Conservation (phyloP, 2,888 invertebrate species). For the Zaprionus lineosus region DNA sequence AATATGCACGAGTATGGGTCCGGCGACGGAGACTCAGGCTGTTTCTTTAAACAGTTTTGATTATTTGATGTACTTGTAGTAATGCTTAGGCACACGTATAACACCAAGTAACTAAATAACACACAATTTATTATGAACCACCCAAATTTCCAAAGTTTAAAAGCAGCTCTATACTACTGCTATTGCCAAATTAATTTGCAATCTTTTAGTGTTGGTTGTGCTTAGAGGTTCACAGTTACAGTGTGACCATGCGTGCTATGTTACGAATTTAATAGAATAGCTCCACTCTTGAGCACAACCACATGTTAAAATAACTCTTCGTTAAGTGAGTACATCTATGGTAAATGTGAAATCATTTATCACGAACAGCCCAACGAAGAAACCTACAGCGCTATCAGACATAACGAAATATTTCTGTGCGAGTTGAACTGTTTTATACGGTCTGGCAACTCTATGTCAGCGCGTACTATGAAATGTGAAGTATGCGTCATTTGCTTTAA, state of each 20-base stretch:
- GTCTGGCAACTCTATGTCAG: conserved; percentile 1
- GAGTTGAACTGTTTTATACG: too few relatives aligned
- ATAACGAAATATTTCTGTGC: too few relatives aligned
- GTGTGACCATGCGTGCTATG: conserved; percentile 1
- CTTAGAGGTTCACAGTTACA: conserved; percentile 37
- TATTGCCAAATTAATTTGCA: conserved; percentile 51
- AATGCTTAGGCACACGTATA: conserved; percentile 13
- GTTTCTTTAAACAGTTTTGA: conserved; percentile 34
- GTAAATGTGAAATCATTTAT: too few relatives aligned
- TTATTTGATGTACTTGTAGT: conserved; percentile 20
- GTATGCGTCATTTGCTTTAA: too few relatives aligned
- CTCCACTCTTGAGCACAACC: background rate
- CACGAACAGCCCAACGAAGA: too few relatives aligned
- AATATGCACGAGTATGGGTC: conserved; percentile 51
- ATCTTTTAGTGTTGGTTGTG: conserved; percentile 43
- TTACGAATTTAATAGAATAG: background rate
- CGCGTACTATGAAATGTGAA: too few relatives aligned
- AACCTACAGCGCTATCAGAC: too few relatives aligned
- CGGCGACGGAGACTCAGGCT: conserved; percentile 35
- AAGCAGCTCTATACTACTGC: conserved; percentile 26
- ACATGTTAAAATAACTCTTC: conserved; percentile 7
- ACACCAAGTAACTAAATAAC: conserved; percentile 13
- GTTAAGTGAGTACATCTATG: conserved; percentile 13
- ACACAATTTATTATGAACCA: conserved; percentile 38
- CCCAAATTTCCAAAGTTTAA: conserved; percentile 13